Evolutionary conservation across 2,113 vertebrate genomes (phyloP), one percentile per base, ranked within the genome.

Genomic region (Corythaixoides concolor): DNA sequence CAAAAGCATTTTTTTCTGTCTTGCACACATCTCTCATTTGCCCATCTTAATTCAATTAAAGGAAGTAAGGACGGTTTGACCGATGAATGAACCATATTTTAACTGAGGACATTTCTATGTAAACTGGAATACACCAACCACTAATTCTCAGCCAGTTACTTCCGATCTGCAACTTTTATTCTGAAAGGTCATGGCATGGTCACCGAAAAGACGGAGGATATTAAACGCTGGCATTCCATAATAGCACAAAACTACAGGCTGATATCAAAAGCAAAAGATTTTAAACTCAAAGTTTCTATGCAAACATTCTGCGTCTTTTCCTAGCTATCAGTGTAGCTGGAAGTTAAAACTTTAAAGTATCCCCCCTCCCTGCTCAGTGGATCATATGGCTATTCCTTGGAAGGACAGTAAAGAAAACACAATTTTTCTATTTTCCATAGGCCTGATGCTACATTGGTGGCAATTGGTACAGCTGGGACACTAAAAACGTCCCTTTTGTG

Each of bases 41-140:
- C 98, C 98, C 98, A 99, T 99, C 98, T 99, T 99, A 99, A 99
- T 98, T 99, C 98, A 99, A 99, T 99, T 99, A 99, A 99, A 99
- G 98, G 98, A 98, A 99, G 99, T 98, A 98, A 99, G 98, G 98
- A 98, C 96, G 96, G 98, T 98, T 97, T 99, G 99, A 99, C 99
- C 99, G 98, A 98, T 97, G 98, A 87, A 98, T 99, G 99, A 99
- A 99, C 99, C 98, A 99, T 97, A 98, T 99, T 98, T 98, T 99
- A 98, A 98, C 98, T 94, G 95, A 99, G 98, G 98, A 98, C 98
- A 98, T 98, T 98, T 98, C 98, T 98, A 96, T 98, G 98, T 98
- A 98, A 98, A 98, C 98, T 97, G 97, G 94, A 98, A 96, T 98
- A 97, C 93, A 98, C 98, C 98, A 98, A 98, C 95, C 98, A 95